Percentiles rank a stretch among this genome's conserved stretches.
phyloP scores from a whole-genome alignment of 2,797 vertebrate species.

The Macrochelys suwanniensis region DNA sequence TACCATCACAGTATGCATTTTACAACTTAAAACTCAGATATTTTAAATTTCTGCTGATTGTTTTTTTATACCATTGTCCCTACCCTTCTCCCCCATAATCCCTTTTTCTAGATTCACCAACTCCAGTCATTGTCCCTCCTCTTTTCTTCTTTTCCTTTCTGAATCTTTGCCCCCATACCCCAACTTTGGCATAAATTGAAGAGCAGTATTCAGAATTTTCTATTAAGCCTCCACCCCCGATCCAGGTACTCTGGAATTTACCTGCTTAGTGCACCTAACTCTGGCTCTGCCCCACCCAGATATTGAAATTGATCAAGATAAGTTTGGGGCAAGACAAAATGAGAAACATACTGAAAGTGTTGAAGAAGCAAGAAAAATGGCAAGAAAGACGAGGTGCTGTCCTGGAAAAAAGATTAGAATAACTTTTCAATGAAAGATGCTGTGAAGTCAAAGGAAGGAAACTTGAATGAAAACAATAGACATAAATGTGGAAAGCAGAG shows the following conservation, averaged over 20 bases:
- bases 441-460: background rate
- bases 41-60: background rate
- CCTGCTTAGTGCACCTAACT: background rate
- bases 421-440: background rate
- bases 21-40: background rate
- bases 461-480: background rate
- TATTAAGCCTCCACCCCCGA: background rate
- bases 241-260: background rate
- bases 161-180: background rate
- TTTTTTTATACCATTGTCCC: background rate
- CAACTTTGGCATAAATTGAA: background rate
- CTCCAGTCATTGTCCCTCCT: background rate
- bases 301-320: background rate
- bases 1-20: background rate
- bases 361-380: background rate
- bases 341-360: background rate
- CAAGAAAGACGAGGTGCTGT: background rate
- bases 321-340: background rate
- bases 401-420: background rate
- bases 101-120: background rate
- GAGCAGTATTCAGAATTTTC: background rate
- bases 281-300: background rate
- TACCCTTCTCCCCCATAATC: background rate
- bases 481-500: background rate
- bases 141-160: background rate